Percentiles rank a stretch among this genome's conserved stretches.
These are phyloP conservation scores for Lasius platythorax DNA, from an alignment of 2,888 invertebrate genomes.

Conservation along the genomic window DNA sequence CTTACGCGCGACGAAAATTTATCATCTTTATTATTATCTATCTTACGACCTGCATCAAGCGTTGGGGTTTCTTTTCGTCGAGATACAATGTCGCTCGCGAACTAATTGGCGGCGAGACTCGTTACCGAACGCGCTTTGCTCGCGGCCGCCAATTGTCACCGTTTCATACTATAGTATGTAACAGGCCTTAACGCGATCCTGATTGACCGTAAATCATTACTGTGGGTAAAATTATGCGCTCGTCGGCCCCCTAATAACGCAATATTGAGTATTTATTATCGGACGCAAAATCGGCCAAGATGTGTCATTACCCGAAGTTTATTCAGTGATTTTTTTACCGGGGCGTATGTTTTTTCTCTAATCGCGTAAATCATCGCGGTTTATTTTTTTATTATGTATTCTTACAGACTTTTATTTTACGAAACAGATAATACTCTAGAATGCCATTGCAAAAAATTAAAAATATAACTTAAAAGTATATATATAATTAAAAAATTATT, in stretches of 20 bases:
- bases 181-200: conserved; percentile 64
- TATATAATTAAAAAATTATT: background rate
- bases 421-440: background rate
- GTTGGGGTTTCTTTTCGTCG: background rate
- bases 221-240: conserved; percentile 66
- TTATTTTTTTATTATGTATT: background rate
- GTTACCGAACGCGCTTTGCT: conserved; percentile 53
- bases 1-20: conserved; percentile 32
- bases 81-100: conserved; percentile 32
- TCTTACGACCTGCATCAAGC: background rate
- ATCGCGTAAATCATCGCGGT: conserved; percentile 57
- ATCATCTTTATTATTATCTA: conserved; percentile 39
- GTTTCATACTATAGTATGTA: conserved; percentile 66
- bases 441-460: background rate
- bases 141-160: conserved; percentile 68
- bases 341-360: conserved; percentile 18
- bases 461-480: background rate
- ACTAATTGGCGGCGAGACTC: conserved; percentile 57
- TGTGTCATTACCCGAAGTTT: conserved; percentile 63
- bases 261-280: conserved; percentile 37
- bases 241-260: conserved; percentile 48
- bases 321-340: conserved; percentile 41
- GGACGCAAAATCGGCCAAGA: conserved; percentile 12
- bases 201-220: conserved; percentile 80
- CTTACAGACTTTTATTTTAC: background rate